Evolutionary conservation across 1,140 invertebrate genomes (phyloP).

Genomic region (Trichoplusia ni): DNA sequence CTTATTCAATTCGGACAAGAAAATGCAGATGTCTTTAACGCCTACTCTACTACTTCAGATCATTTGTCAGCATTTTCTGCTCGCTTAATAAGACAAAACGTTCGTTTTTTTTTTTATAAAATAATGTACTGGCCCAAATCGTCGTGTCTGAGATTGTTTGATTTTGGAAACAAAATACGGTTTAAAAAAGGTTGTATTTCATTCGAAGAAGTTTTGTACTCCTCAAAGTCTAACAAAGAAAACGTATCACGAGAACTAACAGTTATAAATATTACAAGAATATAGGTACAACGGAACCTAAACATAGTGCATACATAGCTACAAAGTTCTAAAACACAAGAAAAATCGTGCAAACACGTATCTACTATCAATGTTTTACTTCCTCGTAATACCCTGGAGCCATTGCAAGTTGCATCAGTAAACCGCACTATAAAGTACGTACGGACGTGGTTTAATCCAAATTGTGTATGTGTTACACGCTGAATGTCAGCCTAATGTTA

Average conservation of each 20-base stretch:
- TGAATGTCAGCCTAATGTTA: slow-evolving; percentile 19
- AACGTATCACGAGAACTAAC: too few relatives aligned
- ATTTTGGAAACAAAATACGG: too few relatives aligned
- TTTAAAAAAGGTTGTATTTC: too few relatives aligned
- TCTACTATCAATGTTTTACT: not conserved
- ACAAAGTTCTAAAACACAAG: not conserved
- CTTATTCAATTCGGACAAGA: slow-evolving; percentile 20
- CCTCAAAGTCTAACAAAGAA: too few relatives aligned
- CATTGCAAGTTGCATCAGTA: not conserved
- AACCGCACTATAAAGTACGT: not conserved
- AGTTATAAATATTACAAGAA: too few relatives aligned
- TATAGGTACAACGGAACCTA: too few relatives aligned
- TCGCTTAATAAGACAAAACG: not conserved
- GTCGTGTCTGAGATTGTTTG: too few relatives aligned
- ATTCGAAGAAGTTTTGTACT: too few relatives aligned
- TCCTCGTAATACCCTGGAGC: not conserved
- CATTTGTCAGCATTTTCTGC: not conserved
- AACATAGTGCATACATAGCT: too few relatives aligned
- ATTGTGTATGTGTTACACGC: not conserved
- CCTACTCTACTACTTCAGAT: not conserved
- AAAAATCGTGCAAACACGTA: not conserved
- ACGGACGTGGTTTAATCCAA: slow-evolving; percentile 8
- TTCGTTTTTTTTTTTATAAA: too few relatives aligned
- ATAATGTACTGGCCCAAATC: too few relatives aligned
- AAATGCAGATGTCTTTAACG: slow-evolving; percentile 14